phyloP scores from a whole-genome alignment of 2,797 vertebrate genomes.

The Danio albolineatus region DNA sequence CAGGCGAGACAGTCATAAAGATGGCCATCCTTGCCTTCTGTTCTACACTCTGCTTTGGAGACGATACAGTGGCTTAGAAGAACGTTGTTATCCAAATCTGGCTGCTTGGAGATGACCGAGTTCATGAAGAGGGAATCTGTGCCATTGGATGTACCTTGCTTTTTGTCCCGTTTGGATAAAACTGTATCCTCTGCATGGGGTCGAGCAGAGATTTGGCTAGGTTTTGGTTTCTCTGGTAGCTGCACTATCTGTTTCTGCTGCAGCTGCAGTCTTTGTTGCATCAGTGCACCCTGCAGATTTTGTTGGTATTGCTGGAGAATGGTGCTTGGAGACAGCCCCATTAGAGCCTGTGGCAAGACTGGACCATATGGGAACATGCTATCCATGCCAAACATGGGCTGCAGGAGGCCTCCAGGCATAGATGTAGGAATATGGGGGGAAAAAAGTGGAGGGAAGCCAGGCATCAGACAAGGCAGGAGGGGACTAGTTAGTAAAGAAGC shows the following conservation, averaged over 20 bases:
- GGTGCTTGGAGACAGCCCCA: constrained; percentile 85
- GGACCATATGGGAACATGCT: constrained; percentile 88
- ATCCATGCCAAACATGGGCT: constrained; percentile 91
- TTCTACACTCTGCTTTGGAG: constrained; percentile 85
- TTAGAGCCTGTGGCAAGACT: constrained; percentile 86
- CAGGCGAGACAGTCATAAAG: constrained; percentile 88
- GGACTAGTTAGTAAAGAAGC: constrained; percentile 83
- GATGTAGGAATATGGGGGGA: constrained; percentile 85
- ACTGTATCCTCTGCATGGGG: constrained; percentile 77
- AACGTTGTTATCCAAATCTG: constrained; percentile 80
- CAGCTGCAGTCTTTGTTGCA: constrained; percentile 72
- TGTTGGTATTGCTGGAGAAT: constrained; percentile 93
- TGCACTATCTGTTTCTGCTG: constrained; percentile 67
- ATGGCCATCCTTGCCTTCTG: constrained; percentile 71
- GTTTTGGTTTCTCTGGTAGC: constrained; percentile 72
- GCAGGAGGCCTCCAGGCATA: constrained; percentile 88
- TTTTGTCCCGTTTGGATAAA: constrained; percentile 85
- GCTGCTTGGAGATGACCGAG: constrained; percentile 71
- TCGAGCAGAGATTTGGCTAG: constrained; percentile 81
- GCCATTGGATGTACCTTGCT: constrained; percentile 80
- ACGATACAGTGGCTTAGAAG: constrained; percentile 86
- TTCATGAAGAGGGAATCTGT: constrained; percentile 63
- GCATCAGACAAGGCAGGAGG: constrained; percentile 89
- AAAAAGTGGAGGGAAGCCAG: constrained; percentile 87
- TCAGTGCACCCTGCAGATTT: constrained; percentile 88